Conservation (phyloP, 1,140 invertebrate genomes). For the Rhopalosiphum padi region DNA sequence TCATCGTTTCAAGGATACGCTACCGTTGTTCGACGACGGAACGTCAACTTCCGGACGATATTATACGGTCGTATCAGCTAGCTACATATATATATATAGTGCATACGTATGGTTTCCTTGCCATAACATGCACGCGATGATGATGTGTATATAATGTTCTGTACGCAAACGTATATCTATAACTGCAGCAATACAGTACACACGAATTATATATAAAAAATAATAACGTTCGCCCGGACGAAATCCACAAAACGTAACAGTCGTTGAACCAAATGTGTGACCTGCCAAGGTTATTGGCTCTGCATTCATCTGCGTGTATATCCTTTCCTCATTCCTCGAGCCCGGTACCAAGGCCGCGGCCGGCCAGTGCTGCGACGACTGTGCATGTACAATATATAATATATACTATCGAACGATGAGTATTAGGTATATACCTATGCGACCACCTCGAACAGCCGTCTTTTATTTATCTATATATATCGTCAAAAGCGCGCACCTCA, state of each 20-base stretch:
- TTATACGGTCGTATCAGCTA: background rate
- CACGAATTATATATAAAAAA: background rate
- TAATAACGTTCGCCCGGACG: conserved; percentile 44
- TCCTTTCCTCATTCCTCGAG: conserved; percentile 47
- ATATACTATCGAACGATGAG: background rate
- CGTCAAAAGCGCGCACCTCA: conserved; percentile 22
- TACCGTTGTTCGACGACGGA: background rate
- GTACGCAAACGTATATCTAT: background rate
- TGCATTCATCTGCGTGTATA: conserved; percentile 19
- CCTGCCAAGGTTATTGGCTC: conserved; percentile 55
- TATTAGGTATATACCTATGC: background rate
- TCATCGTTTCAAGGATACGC: background rate
- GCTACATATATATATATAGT: background rate
- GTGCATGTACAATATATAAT: background rate
- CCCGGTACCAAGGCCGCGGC: conserved; percentile 42
- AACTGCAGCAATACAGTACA: background rate
- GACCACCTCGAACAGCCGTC: background rate
- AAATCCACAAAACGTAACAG: conserved; percentile 54
- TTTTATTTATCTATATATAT: background rate
- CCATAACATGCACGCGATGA: conserved; percentile 1
- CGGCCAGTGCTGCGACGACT: background rate
- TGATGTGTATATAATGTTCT: conserved; percentile 11
- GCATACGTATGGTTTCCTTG: background rate
- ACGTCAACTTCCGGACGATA: background rate
- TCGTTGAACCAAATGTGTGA: conserved; percentile 57